Base-by-base conservation (phyloP, 2,888 invertebrate species). In the Itoplectis maculator region DNA sequence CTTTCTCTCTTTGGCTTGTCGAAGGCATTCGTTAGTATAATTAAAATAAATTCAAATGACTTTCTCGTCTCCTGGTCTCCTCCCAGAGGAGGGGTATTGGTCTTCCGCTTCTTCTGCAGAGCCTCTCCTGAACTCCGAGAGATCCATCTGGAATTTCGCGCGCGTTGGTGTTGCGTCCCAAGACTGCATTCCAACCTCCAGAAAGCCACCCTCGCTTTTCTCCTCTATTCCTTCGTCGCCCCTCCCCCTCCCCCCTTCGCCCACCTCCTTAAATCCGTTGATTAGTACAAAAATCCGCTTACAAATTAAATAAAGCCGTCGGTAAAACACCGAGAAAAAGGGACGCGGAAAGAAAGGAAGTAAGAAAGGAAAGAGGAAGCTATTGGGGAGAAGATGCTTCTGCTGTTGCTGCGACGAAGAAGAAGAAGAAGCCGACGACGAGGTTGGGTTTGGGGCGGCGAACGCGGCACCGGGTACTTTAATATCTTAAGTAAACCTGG, bases 41-140 rank as follows among this genome's bases (percentile, higher is more conserved):
- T 92, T 92, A 92, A 92, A 92, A 92, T 92, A 92, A 92, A 92
- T 92, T 92, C 92, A 92, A 92, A 92, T 92, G 90, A 92, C 91
- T 91, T 90, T 90, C 91, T 90, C 91, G 90, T 91, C 87, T 88
- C 87, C 82, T 35, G 35, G 72, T 29, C 8, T 51, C 9, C 23
- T 11, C 18, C 65, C 23, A 49, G 45, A 51, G n/a, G 61, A 18
- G 49, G 42, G 66, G 65, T 74, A 82, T 82, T 59, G 82, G 82
- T 82, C 82, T 78, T 82, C 56, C 82, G 74, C 78, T 78, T 82
- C 85, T 87, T 59, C 72, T 88, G 89, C 90, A 86, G 84, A 86
- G 45, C 59, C 47, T 49, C 20, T 23, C 56, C 70, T 73, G 77
- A 63, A 61, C 54, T 59, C 49, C 29, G 29, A 69, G 29, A 69